Base-by-base conservation (phyloP, 2,113 vertebrate species). In the Malurus alboscapulatus region DNA sequence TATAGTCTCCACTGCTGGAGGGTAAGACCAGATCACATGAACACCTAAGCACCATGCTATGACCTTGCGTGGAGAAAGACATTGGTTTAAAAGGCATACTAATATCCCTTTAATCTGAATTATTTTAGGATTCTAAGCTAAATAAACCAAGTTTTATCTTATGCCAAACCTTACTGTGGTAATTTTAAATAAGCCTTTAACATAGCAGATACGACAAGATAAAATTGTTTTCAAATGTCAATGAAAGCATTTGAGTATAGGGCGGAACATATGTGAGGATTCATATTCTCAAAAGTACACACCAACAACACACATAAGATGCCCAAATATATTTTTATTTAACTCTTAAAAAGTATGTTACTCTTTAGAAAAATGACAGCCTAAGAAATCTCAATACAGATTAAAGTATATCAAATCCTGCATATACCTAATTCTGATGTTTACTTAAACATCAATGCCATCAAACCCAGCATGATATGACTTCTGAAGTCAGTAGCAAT, bases 241-340 rank as follows among this genome's bases (percentile, higher is more conserved):
- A 0, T 65, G 18, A 81, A 72, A 74, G 10, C 4, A 63, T 63
- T 48, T 76, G 13, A 32, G 3, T 38, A 65, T 1, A 83, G 54
- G 9, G 18, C 90, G 3, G 18, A 51, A 73, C 20, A 66, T 2
- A 42, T 20, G 7, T 65, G 16, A 90, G 40, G 22, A 90, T 47
- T 73, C 11, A 5, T 5, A 5, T 88, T 84, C 38, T 86, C 32
- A 67, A 88, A 95, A 94, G 26, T 63, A 96, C 20, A 92, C 83
- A 93, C 71, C 53, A 88, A 83, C 61, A 38, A 72, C 66, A 87
- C 38, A 66, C 3, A 10, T 30, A 93, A 95, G 92, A 88, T 92
- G 93, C 95, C 90, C 85, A 95, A 95, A 96, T 88, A 63, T 58
- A 93, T 96, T 96, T 38, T 38, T 95, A 96, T 96, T 94, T 84